These are phyloP conservation scores for Odocoileus hemionus DNA, from an alignment of 2,113 vertebrate species.

Conservation along the genomic window DNA sequence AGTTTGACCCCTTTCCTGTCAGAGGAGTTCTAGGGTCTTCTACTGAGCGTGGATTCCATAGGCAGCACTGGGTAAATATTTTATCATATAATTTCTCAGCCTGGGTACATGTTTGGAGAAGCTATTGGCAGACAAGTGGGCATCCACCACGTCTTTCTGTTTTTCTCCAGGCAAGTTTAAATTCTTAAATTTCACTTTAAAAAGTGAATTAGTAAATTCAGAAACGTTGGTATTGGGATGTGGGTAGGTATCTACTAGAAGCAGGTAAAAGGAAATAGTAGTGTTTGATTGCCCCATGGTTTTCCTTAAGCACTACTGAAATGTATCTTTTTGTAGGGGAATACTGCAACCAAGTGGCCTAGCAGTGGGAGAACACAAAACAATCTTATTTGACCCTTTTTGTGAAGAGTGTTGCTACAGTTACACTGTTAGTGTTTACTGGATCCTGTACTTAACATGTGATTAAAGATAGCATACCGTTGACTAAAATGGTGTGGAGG, in stretches of 20 bases:
- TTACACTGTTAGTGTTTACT: conserved; percentile 29
- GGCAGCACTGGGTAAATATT: not conserved
- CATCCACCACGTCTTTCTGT: not conserved
- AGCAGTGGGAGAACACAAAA: not conserved
- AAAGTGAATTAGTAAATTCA: not conserved
- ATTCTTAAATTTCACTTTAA: not conserved
- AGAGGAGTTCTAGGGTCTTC: not conserved
- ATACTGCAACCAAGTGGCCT: not conserved
- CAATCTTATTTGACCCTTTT: not conserved
- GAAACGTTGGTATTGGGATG: not conserved
- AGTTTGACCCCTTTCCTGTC: not conserved
- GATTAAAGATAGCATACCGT: not conserved
- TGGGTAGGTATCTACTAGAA: not conserved
- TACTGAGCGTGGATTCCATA: not conserved
- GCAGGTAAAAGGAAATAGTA: not conserved
- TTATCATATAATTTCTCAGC: not conserved
- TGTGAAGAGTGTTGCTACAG: conserved; percentile 33
- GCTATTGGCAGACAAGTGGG: not conserved
- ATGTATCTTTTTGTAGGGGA: not conserved
- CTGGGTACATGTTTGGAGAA: not conserved
- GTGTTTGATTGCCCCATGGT: not conserved
- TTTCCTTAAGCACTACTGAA: not conserved
- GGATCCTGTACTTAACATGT: not conserved
- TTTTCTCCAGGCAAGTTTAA: conserved; percentile 11
- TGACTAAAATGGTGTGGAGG: not conserved